These are phyloP conservation scores for Latrodectus elegans DNA, from an alignment of 2,888 invertebrate genomes.

Conservation along the genomic window DNA sequence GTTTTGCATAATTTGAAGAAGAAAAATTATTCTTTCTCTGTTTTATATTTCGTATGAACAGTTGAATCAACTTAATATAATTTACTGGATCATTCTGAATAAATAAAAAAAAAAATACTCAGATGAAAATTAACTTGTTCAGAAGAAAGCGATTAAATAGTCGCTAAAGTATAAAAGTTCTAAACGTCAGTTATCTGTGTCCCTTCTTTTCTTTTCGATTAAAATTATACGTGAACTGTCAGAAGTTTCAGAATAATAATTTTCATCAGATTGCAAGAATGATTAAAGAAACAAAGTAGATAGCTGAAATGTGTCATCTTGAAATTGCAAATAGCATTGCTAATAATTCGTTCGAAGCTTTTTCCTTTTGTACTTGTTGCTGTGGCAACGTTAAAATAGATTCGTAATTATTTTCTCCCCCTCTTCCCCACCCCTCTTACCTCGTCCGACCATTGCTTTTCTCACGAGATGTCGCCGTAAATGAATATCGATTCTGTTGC, in stretches of 20 bases:
- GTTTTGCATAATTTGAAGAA: too few relatives aligned
- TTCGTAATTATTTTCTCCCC: constrained; percentile 48
- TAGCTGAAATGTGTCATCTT: not conserved
- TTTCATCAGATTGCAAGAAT: not conserved
- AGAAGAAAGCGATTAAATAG: too few relatives aligned
- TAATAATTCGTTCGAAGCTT: constrained; percentile 39
- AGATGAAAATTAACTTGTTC: too few relatives aligned
- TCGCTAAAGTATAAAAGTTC: too few relatives aligned
- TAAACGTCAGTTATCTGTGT: too few relatives aligned
- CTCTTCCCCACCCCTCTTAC: constrained; percentile 9
- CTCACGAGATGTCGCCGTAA: constrained; percentile 48
- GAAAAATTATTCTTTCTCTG: too few relatives aligned
- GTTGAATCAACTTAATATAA: too few relatives aligned
- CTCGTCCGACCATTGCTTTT: too few relatives aligned
- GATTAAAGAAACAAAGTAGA: not conserved
- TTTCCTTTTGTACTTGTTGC: constrained; percentile 51
- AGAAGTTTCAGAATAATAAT: not conserved
- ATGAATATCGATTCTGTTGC: constrained; percentile 62
- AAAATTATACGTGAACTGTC: not conserved
- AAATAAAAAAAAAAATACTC: too few relatives aligned
- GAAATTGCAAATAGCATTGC: constrained; percentile 17
- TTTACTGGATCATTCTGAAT: too few relatives aligned
- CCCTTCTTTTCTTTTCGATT: too few relatives aligned
- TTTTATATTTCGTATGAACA: too few relatives aligned
- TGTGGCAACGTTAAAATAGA: constrained; percentile 47